These are phyloP conservation scores for Gavialis gangeticus DNA, from an alignment of 2,113 vertebrate species.

Conservation along the genomic window DNA sequence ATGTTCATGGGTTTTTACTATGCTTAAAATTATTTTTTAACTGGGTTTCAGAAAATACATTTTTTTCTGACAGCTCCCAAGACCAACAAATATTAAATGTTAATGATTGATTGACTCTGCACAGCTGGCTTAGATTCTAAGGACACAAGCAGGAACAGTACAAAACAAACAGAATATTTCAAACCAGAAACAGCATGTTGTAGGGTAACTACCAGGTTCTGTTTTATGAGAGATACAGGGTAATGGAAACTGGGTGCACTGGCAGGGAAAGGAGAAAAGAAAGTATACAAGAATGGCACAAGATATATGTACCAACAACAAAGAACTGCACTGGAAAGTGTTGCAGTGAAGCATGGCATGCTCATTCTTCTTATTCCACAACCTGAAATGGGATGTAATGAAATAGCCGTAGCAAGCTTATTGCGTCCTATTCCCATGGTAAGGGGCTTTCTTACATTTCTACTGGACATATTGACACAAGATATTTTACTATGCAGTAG, in stretches of 20 bases:
- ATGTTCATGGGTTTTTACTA: background rate
- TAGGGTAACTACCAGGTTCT: background rate
- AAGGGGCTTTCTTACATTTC: no score
- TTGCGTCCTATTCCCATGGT: no score
- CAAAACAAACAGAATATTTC: constrained; percentile 5
- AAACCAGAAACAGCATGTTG: background rate
- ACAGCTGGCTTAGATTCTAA: background rate
- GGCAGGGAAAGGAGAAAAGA: background rate
- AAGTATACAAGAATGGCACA: background rate
- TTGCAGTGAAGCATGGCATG: no score
- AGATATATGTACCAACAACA: no score
- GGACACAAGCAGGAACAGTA: background rate
- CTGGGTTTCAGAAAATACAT: background rate
- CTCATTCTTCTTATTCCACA: no score
- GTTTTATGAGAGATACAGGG: background rate
- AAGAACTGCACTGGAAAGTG: no score
- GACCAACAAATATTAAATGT: background rate
- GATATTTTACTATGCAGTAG: no score
- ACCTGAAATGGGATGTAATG: no score
- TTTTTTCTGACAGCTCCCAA: background rate
- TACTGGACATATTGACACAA: no score
- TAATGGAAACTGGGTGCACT: background rate
- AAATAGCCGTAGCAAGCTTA: no score
- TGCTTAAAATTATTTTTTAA: background rate
- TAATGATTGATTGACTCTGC: background rate